Conservation (phyloP, 1,140 invertebrate species). For the Chrysopa pallens region DNA sequence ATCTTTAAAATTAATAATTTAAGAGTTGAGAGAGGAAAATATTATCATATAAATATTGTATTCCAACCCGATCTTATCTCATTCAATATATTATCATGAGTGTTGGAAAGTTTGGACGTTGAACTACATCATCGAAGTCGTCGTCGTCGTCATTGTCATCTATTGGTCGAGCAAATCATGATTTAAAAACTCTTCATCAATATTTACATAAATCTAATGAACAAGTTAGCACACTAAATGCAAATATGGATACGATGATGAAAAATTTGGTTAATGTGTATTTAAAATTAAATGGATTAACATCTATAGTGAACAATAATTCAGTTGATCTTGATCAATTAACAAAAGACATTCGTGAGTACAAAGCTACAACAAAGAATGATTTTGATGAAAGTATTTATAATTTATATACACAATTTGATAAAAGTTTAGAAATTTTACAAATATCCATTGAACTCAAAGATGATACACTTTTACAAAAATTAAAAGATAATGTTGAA, state of each 20-base stretch:
- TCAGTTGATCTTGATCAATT: too few relatives aligned
- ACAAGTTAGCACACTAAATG: background rate
- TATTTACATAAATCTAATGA: background rate
- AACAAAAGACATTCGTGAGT: too few relatives aligned
- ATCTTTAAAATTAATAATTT: slow-evolving; percentile 18
- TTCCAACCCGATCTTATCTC: too few relatives aligned
- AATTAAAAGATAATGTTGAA: too few relatives aligned
- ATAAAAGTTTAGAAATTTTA: too few relatives aligned
- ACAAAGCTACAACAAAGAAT: too few relatives aligned
- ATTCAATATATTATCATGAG: slow-evolving; percentile 6
- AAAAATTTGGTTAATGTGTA: background rate
- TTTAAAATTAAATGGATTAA: background rate
- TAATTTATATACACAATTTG: too few relatives aligned
- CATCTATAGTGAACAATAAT: background rate
- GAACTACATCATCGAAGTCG: background rate
- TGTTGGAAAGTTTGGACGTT: slow-evolving; percentile 9
- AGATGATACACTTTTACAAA: too few relatives aligned
- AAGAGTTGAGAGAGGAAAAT: slow-evolving; percentile 15
- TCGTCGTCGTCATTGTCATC: background rate
- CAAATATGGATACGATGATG: background rate
- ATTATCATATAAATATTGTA: slow-evolving; percentile 7
- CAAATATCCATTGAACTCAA: too few relatives aligned
- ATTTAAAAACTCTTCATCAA: background rate
- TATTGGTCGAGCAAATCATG: background rate
- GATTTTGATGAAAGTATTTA: too few relatives aligned